These are phyloP conservation scores for Oligia latruncula DNA, from an alignment of 2,888 invertebrate species.

Conservation along the genomic window DNA sequence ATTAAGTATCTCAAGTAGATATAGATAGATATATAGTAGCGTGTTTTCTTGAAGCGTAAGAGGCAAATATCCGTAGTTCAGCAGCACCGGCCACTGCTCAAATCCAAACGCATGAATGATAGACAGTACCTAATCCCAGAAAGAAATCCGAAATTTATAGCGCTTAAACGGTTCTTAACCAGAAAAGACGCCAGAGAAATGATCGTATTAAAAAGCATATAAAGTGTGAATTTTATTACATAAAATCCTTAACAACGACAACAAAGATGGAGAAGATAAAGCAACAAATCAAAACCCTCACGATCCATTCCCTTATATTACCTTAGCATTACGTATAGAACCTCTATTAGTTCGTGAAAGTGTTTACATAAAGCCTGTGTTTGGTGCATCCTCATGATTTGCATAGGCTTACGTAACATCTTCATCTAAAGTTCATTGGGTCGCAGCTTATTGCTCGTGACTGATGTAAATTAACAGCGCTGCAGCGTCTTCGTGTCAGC, in stretches of 20 bases:
- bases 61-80: not conserved
- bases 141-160: not conserved
- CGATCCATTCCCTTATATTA: constrained; percentile 69
- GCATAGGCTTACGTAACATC: constrained; percentile 83
- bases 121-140: not conserved
- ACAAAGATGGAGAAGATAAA: constrained; percentile 54
- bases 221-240: constrained; percentile 42
- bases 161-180: no score
- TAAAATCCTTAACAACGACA: constrained; percentile 34
- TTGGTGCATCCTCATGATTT: constrained; percentile 83
- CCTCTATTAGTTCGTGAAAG: constrained; percentile 81
- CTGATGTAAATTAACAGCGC: constrained; percentile 72
- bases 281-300: constrained; percentile 62
- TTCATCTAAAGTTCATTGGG: constrained; percentile 84
- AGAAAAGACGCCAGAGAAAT: not conserved
- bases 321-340: constrained; percentile 65
- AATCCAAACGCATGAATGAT: not conserved
- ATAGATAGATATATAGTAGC: not conserved
- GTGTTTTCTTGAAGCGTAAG: not conserved
- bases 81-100: not conserved
- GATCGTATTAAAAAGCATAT: not conserved
- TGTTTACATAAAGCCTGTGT: constrained; percentile 81
- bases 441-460: constrained; percentile 73
- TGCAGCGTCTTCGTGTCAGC: constrained; percentile 58
- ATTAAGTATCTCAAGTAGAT: not conserved